phyloP scores from a whole-genome alignment of 2,113 vertebrate genomes.

The Leptosomus discolor region DNA sequence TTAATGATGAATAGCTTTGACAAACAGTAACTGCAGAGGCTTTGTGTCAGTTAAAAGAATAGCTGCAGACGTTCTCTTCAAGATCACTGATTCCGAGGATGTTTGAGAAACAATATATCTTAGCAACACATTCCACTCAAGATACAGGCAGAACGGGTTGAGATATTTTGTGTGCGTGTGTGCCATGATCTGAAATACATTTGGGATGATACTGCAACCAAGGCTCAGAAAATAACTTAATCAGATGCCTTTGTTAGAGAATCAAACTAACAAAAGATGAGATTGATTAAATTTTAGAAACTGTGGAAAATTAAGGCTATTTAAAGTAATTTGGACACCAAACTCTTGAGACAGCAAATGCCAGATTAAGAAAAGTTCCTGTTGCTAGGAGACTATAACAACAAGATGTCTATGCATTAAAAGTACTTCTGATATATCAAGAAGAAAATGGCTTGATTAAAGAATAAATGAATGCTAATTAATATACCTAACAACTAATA shows the following conservation, averaged over 20 bases:
- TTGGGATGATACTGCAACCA: neutral
- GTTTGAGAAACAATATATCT: neutral
- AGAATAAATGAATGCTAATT: neutral
- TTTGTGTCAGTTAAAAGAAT: neutral
- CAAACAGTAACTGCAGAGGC: neutral
- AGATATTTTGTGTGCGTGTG: neutral
- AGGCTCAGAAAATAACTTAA: conserved; percentile 30
- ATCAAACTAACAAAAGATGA: conserved; percentile 26
- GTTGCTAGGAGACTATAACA: conserved; percentile 26
- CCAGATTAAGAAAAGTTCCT: conserved; percentile 3
- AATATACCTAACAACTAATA: neutral
- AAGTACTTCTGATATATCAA: neutral
- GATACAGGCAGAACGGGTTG: neutral
- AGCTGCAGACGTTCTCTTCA: neutral
- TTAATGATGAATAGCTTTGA: neutral
- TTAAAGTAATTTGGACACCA: conserved; percentile 34
- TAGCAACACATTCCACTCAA: neutral
- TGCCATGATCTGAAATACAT: neutral
- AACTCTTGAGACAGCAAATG: conserved; percentile 2
- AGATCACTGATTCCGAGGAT: neutral
- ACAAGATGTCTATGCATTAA: neutral
- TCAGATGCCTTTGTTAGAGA: conserved; percentile 27
- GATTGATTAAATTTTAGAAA: conserved; percentile 51
- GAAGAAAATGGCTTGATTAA: neutral
- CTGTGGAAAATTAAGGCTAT: conserved; percentile 31